phyloP scores from a whole-genome alignment of 2,888 invertebrate genomes.

The Drosophila melanosoma region DNA sequence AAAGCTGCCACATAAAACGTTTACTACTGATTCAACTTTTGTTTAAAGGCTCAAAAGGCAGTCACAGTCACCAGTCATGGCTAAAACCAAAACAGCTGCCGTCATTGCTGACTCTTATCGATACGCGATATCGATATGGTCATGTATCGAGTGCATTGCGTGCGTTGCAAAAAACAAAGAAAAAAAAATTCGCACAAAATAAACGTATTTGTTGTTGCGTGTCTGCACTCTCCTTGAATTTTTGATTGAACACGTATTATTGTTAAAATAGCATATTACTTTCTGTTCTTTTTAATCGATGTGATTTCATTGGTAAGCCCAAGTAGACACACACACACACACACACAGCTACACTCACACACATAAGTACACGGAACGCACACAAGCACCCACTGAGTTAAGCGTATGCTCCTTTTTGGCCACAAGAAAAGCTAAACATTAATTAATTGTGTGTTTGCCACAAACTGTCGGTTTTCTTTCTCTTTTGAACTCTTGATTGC shows the following conservation, averaged over 20 bases:
- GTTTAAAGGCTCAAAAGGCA: conserved; percentile 38
- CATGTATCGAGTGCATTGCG: conserved; percentile 59
- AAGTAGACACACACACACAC: conserved; percentile 25
- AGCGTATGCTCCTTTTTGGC: conserved; percentile 66
- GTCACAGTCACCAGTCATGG: conserved; percentile 59
- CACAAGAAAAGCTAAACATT: conserved; percentile 55
- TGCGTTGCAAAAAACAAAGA: conserved; percentile 55
- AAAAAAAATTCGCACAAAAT: conserved; percentile 30
- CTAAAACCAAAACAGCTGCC: conserved; percentile 74
- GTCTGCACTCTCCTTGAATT: not conserved
- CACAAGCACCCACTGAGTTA: conserved; percentile 40
- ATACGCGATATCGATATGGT: conserved; percentile 60
- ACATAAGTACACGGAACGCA: conserved; percentile 26
- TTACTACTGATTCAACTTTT: conserved; percentile 36
- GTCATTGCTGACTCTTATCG: conserved; percentile 58
- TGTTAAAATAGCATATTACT: conserved; percentile 26
- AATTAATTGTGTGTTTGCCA: conserved; percentile 30
- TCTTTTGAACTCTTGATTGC: conserved; percentile 6
- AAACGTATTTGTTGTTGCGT: conserved; percentile 7
- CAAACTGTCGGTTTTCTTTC: conserved; percentile 14
- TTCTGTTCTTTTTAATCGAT: conserved; percentile 43
- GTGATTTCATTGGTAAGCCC: conserved; percentile 60
- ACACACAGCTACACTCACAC: conserved; percentile 16
- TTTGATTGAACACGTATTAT: conserved; percentile 26
- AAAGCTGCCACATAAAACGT: conserved; percentile 18